Evolutionary conservation across 2,113 vertebrate species (phyloP).

Genomic region (Chamaea fasciata): DNA sequence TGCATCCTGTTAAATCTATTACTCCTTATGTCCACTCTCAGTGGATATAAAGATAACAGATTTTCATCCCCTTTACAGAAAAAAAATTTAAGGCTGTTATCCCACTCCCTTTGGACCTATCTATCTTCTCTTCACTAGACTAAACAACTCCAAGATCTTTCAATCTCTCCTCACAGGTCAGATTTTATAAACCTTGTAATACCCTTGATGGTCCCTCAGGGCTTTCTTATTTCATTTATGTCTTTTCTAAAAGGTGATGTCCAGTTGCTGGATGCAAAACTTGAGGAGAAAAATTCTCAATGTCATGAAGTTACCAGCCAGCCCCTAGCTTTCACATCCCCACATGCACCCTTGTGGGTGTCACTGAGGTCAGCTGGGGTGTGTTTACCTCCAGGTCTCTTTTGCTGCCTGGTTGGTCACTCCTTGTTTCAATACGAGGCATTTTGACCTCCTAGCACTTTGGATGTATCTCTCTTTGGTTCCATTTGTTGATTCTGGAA

Average conservation of each 20-base stretch:
- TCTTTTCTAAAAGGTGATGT: neutral
- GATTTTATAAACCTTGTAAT: neutral
- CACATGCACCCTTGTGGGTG: fast-evolving
- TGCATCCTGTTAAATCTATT: neutral
- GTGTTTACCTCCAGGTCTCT: neutral
- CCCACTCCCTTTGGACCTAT: neutral
- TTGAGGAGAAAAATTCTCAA: neutral
- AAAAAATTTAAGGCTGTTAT: neutral
- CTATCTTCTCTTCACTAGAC: neutral
- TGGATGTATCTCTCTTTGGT: neutral
- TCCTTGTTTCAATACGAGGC: neutral
- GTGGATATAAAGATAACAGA: neutral
- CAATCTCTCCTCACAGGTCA: neutral
- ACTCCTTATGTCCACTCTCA: neutral
- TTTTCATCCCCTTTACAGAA: neutral
- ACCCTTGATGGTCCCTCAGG: neutral
- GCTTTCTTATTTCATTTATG: neutral
- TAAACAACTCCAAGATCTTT: neutral
- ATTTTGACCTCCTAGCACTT: neutral
- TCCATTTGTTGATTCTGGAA: slow-evolving; percentile 58
- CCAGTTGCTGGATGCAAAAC: neutral
- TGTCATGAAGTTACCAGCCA: neutral
- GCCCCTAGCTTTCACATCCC: neutral
- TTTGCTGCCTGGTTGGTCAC: neutral
- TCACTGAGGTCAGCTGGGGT: neutral